phyloP scores from a whole-genome alignment of 1,140 invertebrate genomes.

The Zaprionus tsacasi region DNA sequence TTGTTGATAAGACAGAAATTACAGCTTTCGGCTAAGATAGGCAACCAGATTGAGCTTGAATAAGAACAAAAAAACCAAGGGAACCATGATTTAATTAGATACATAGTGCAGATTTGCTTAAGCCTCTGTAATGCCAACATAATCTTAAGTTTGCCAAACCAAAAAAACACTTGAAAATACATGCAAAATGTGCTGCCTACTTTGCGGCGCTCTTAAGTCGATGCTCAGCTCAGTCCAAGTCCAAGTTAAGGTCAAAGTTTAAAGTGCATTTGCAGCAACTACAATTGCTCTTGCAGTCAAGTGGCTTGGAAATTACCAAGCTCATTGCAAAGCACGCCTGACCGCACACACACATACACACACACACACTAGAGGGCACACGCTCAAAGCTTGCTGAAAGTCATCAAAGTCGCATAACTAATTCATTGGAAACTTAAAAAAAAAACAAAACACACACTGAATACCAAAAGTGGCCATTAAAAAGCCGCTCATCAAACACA shows the following conservation, averaged over 20 bases:
- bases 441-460: constrained; percentile 6
- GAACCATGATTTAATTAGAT: too few species aligned
- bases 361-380: background rate
- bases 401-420: constrained; percentile 58
- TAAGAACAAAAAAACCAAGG: too few species aligned
- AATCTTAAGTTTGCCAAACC: background rate
- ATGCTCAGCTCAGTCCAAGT: too few species aligned
- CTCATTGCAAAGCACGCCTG: constrained; percentile 5
- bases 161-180: background rate
- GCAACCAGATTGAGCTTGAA: background rate
- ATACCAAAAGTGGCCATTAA: constrained; percentile 11
- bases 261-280: constrained; percentile 14
- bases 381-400: constrained; percentile 20
- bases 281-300: constrained; percentile 11
- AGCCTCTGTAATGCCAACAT: background rate
- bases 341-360: background rate
- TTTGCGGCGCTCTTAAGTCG: background rate
- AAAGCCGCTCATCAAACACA: constrained; percentile 11
- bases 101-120: too few species aligned
- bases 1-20: background rate
- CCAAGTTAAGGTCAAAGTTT: background rate
- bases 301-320: constrained; percentile 25
- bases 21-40: background rate
- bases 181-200: background rate
- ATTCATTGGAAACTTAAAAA: constrained; percentile 45